Conservation (phyloP, 2,113 vertebrate genomes). For the Amblyopsis rosae region DNA sequence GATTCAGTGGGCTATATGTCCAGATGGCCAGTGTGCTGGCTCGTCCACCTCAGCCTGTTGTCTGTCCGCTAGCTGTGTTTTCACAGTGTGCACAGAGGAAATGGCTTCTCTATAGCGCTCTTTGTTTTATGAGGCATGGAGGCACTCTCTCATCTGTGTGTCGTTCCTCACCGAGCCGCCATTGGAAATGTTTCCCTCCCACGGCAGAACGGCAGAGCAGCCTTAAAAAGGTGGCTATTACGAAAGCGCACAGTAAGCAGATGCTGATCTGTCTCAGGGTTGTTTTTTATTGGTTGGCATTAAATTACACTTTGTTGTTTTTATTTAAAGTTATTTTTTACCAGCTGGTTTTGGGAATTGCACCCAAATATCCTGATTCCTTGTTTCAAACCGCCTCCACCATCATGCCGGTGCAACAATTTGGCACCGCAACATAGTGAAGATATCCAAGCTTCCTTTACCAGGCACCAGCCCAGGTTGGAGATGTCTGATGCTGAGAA, state of each 20-base stretch:
- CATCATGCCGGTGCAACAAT: slow-evolving; percentile 26
- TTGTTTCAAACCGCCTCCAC: slow-evolving; percentile 14
- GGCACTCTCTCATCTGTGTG: slow-evolving; percentile 62
- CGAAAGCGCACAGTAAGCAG: slow-evolving; percentile 42
- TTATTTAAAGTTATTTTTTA: background rate
- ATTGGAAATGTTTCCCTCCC: slow-evolving; percentile 27
- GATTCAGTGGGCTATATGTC: slow-evolving; percentile 55
- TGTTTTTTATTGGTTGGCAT: slow-evolving; percentile 35
- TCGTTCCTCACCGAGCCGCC: slow-evolving; percentile 46
- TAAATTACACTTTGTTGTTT: slow-evolving; percentile 19
- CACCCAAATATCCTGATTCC: slow-evolving; percentile 42
- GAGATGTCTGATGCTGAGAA: slow-evolving; percentile 25
- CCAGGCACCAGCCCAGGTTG: slow-evolving; percentile 4
- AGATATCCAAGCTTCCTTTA: slow-evolving; percentile 3
- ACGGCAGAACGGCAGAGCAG: slow-evolving; percentile 37
- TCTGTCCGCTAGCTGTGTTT: slow-evolving; percentile 64
- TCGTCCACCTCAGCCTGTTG: slow-evolving; percentile 59
- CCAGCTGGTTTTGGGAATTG: slow-evolving; percentile 25
- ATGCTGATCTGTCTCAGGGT: slow-evolving; percentile 28
- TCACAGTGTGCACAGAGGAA: slow-evolving; percentile 60
- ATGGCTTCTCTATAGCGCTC: slow-evolving; percentile 60
- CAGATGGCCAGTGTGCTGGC: slow-evolving; percentile 64
- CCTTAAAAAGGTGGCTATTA: slow-evolving; percentile 51
- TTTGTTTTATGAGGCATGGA: slow-evolving; percentile 72
- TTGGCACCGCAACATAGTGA: slow-evolving; percentile 8